These are phyloP conservation scores for Sterrhoptilus dennistouni DNA, from an alignment of 2,113 vertebrate genomes.

Conservation along the genomic window DNA sequence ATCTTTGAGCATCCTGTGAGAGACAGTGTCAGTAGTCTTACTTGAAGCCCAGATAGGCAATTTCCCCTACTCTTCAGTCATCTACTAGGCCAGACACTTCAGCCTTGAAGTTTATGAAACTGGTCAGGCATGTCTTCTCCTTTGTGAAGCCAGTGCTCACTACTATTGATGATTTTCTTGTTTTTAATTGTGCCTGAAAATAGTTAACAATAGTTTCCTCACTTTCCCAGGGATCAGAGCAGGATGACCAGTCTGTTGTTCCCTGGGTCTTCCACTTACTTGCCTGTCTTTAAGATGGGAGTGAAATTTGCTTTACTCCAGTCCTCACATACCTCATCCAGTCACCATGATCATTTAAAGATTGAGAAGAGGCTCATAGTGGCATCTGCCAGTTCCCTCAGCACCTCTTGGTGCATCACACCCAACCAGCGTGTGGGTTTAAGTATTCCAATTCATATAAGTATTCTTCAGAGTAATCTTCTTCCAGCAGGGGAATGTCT, in stretches of 20 bases:
- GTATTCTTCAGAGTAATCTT: background rate
- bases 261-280: background rate
- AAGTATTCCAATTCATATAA: background rate
- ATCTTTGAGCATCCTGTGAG: background rate
- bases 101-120: background rate
- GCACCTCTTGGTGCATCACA: background rate
- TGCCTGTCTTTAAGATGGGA: background rate
- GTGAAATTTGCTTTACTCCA: background rate
- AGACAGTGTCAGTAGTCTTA: background rate
- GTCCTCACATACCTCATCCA: background rate
- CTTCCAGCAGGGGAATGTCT: background rate
- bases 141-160: background rate
- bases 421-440: background rate
- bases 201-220: background rate
- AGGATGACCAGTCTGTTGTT: background rate
- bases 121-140: background rate
- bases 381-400: background rate
- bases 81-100: background rate
- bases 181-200: background rate
- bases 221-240: background rate
- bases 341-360: background rate
- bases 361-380: background rate
- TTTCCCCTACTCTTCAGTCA: background rate
- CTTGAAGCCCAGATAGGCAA: background rate
- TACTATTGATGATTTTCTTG: background rate